Percentiles rank a stretch among this genome's conserved stretches.
Evolutionary conservation across 1,140 invertebrate species (phyloP).

Genomic region (Belonocnema kinseyi): DNA sequence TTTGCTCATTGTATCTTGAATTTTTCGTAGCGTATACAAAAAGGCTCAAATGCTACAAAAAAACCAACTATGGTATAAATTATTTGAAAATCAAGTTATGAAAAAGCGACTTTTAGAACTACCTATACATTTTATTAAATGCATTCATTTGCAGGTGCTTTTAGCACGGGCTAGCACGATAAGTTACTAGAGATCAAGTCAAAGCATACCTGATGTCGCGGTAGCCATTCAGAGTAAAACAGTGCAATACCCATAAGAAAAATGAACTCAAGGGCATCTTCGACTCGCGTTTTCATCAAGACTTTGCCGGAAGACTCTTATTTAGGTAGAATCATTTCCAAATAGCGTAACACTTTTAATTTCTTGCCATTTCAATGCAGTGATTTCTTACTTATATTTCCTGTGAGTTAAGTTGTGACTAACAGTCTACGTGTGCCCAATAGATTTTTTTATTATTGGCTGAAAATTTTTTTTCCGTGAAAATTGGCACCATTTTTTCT

Average conservation of each 20-base stretch:
- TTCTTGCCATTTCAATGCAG: too few species aligned
- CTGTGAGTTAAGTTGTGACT: too few species aligned
- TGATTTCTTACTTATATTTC: too few species aligned
- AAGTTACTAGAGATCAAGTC: conserved; percentile 27
- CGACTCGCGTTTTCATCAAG: neutral
- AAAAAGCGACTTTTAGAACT: conserved; percentile 8
- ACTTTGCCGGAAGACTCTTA: too few species aligned
- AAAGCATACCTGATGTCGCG: conserved; percentile 20
- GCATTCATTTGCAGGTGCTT: neutral
- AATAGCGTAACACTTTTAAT: too few species aligned
- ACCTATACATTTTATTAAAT: neutral
- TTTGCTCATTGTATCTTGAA: neutral
- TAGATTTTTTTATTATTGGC: too few species aligned
- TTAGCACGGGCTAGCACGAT: conserved; percentile 11
- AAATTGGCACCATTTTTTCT: too few species aligned
- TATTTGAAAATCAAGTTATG: neutral
- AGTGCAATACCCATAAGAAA: neutral
- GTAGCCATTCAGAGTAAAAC: conserved; percentile 6
- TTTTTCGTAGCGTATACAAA: too few species aligned
- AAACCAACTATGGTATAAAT: neutral
- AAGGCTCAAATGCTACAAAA: too few species aligned
- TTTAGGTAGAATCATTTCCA: too few species aligned
- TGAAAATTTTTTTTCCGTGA: too few species aligned
- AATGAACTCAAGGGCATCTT: neutral
- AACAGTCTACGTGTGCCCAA: too few species aligned